Percentiles rank a stretch among this genome's conserved stretches.
Evolutionary conservation across 2,797 vertebrate genomes (phyloP).

Genomic region (Hippopotamyrus pictus): DNA sequence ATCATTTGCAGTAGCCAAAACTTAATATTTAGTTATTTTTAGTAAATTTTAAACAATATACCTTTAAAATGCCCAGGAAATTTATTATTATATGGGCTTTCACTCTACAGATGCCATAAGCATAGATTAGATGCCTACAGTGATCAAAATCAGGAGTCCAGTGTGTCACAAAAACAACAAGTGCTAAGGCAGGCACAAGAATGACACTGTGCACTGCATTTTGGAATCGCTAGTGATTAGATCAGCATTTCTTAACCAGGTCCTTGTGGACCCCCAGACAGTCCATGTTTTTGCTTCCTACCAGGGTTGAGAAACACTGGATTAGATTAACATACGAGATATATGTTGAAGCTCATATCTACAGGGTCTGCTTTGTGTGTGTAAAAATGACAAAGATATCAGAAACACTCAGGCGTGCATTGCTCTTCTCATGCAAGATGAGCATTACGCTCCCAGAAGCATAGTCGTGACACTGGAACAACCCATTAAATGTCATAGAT

Average conservation of each 20-base stretch:
- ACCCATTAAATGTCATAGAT: neutral
- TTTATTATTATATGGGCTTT: neutral
- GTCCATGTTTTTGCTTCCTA: neutral
- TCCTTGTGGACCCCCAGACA: neutral
- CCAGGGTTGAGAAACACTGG: neutral
- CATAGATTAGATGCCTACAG: neutral
- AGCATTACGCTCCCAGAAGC: neutral
- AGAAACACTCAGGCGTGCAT: neutral
- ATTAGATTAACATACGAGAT: neutral
- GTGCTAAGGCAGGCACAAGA: neutral
- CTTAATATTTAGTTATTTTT: neutral
- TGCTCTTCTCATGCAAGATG: neutral
- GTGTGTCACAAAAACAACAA: neutral
- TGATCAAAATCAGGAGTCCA: neutral
- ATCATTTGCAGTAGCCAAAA: neutral
- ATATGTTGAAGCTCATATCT: neutral
- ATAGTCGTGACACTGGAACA: neutral
- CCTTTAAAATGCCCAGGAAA: neutral
- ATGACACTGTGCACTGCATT: neutral
- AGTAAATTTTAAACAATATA: neutral
- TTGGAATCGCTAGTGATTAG: neutral
- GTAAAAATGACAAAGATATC: neutral
- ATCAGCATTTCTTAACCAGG: neutral
- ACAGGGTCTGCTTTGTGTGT: neutral
- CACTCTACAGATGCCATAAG: neutral